A percentile compares a stretch with the other conserved stretches of the same genome.
phyloP scores from a whole-genome alignment of 2,888 invertebrate species.

The Dorcus parallelipipedus region DNA sequence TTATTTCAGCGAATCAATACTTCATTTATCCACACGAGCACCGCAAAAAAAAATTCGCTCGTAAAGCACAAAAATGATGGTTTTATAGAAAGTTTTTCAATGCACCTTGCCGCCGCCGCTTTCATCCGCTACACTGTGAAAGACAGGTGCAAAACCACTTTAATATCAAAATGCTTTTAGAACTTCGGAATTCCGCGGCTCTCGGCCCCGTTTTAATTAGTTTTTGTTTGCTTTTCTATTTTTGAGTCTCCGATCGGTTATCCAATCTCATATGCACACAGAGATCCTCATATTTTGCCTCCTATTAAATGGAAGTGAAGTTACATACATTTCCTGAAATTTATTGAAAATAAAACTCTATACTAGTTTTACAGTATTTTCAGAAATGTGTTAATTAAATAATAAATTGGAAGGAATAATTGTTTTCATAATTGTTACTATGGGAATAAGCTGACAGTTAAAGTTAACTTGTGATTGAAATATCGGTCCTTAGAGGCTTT shows the following conservation, averaged over 20 bases:
- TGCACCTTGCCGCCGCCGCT: neutral
- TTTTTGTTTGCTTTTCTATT: conserved; percentile 4
- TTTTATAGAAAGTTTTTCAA: neutral
- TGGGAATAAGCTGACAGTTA: too few relatives aligned
- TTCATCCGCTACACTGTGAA: neutral
- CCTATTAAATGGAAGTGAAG: too few relatives aligned
- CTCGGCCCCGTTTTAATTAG: conserved; percentile 10
- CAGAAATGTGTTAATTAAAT: too few relatives aligned
- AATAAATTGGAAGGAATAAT: too few relatives aligned
- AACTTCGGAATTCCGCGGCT: conserved; percentile 4
- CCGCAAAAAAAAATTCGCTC: neutral
- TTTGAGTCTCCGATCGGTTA: neutral
- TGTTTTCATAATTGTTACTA: too few relatives aligned
- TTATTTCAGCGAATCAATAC: neutral
- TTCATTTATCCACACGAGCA: neutral
- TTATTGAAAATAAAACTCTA: too few relatives aligned
- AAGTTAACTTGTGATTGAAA: too few relatives aligned
- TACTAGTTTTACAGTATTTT: too few relatives aligned
- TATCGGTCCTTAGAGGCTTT: too few relatives aligned
- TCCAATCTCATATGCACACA: neutral
- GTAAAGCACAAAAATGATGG: neutral
- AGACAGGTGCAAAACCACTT: conserved; percentile 3
- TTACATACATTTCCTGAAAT: too few relatives aligned
- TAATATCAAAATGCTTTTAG: conserved; percentile 15
- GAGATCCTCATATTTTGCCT: neutral